Evolutionary conservation across 2,888 invertebrate genomes (phyloP), one percentile per base, ranked within the genome.

Genomic region (Meandrusa payeni): DNA sequence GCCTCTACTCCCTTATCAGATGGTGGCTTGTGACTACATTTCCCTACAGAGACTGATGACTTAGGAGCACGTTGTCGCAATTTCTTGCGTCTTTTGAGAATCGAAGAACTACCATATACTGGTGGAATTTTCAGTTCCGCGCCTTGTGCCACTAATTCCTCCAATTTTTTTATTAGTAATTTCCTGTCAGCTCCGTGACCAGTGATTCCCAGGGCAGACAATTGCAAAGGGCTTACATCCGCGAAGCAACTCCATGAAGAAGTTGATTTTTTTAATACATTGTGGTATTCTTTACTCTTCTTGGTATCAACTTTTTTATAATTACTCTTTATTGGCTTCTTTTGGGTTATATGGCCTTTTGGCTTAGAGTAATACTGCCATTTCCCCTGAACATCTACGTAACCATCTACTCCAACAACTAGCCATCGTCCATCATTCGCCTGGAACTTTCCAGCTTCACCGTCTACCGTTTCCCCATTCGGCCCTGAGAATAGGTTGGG

Each of bases 211-310:
- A 80, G 67, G 55, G 68, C 69, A 3, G 82, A 76, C 17, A 87
- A 56, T 5, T 64, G 48, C 47, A 54, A 67, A 1, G 81, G 76
- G 23, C 72, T 64, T 3, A 60, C 73, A 46, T 75, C 77, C 1
- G 78, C 83, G 36, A 86, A 86, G 55, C 86, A 86, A 59, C 82
- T 86, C 71, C 76, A 85, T 9, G 73, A 69, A 2, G 63, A 50
- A 40, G 69, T 69, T 1, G 76, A 74, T 46, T 66, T 64, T 19
- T 46, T 42, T n/a, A 32, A 10, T 19, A 26, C 4, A 15, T 15
- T 42, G 42, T 55, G 2, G 48, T 47, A 15, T 51, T 48, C 46
- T 66, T 71, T 20, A 57, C 58, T 9, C 62, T 61, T n/a, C 51
- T 57, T 40, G 38, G 24, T 43, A 5, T 19, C 38, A 6, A 40